Evolutionary conservation across 2,797 vertebrate genomes (phyloP).

Genomic region (Buphagus erythrorhynchus): DNA sequence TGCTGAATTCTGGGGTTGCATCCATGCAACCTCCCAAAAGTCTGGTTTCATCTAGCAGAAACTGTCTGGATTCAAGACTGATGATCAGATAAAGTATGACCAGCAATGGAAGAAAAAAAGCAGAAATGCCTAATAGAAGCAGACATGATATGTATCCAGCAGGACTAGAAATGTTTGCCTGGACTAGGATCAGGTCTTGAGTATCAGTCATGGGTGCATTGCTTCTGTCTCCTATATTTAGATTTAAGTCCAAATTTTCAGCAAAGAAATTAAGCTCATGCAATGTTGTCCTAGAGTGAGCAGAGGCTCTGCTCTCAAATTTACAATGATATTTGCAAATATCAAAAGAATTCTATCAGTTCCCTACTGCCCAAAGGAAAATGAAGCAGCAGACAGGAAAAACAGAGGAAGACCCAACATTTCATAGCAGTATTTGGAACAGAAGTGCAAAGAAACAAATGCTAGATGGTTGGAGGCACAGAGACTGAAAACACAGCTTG

Average conservation of each 20-base stretch:
- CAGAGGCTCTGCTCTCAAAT: background rate
- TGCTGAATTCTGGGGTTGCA: background rate
- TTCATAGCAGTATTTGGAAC: background rate
- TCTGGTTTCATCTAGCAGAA: background rate
- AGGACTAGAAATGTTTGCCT: background rate
- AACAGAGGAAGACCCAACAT: background rate
- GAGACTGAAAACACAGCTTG: background rate
- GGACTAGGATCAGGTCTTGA: background rate
- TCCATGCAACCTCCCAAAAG: background rate
- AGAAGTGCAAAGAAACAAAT: background rate
- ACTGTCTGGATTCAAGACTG: background rate
- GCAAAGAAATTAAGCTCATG: background rate
- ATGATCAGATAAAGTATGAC: background rate
- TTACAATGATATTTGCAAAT: background rate
- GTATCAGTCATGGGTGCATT: background rate
- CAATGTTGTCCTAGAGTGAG: background rate
- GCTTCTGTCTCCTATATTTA: background rate
- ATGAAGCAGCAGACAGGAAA: background rate
- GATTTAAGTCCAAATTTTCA: background rate
- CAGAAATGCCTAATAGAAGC: background rate
- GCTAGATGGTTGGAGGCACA: background rate
- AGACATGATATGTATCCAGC: background rate
- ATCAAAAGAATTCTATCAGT: background rate
- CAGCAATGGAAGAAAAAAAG: background rate
- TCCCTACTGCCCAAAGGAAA: background rate